Percentiles rank a stretch among this genome's conserved stretches.
These are phyloP conservation scores for Chaitophorus viminalis DNA, from an alignment of 2,888 invertebrate species.

Conservation along the genomic window DNA sequence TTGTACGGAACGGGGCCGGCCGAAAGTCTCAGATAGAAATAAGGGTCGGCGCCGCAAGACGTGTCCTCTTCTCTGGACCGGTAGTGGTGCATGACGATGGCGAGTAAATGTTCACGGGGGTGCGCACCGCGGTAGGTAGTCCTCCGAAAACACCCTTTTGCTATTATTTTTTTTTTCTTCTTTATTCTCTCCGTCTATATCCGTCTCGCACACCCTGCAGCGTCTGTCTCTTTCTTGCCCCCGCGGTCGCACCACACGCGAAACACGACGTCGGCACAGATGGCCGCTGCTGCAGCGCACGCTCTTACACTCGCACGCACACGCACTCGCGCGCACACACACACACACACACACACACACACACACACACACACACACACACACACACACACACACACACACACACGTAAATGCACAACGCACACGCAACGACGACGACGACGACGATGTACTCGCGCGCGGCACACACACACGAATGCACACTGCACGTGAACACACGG, in stretches of 20 bases:
- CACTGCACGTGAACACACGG: constrained; percentile 34
- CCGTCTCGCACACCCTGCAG: too few species aligned
- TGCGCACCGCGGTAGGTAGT: not conserved
- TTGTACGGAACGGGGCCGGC: constrained; percentile 40
- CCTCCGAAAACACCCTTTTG: not conserved
- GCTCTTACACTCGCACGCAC: not conserved
- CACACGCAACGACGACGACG: not conserved
- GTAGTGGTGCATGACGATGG: constrained; percentile 46
- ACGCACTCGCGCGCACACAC: too few species aligned
- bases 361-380: not conserved
- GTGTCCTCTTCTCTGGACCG: constrained; percentile 57
- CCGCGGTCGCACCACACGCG: not conserved
- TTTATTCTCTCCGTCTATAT: not conserved
- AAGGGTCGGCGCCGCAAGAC: constrained; percentile 54
- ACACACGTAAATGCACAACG: not conserved
- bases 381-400: constrained; percentile 15
- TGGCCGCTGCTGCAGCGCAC: constrained; percentile 2
- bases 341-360: too few species aligned
- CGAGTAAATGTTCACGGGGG: not conserved
- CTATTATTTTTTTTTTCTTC: not conserved
- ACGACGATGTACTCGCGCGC: constrained; percentile 8
- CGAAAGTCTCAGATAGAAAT: constrained; percentile 61
- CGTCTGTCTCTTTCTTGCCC: not conserved
- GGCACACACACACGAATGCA: constrained; percentile 18
- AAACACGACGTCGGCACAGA: constrained; percentile 47